These are phyloP conservation scores for Dicycla oo DNA, from an alignment of 2,888 invertebrate genomes.

Conservation along the genomic window DNA sequence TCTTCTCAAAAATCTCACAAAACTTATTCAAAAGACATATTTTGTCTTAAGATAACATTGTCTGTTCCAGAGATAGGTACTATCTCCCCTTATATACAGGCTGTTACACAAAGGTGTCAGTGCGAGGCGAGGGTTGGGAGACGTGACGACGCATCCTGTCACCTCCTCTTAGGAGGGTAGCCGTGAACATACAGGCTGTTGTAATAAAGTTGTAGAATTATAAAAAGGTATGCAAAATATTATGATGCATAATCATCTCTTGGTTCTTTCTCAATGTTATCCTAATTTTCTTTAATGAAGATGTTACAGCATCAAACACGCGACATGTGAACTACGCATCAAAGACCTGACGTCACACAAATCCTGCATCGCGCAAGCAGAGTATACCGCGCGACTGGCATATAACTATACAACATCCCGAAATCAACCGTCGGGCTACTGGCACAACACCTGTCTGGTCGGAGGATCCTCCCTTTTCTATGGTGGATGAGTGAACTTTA, in stretches of 20 bases:
- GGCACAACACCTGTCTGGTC: too few species aligned
- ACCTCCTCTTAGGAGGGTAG: slow-evolving; percentile 52
- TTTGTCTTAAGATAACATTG: slow-evolving; percentile 47
- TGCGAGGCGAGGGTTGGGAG: slow-evolving; percentile 59
- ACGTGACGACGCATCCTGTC: slow-evolving; percentile 67
- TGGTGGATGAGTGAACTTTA: too few species aligned
- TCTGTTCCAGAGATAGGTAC: slow-evolving; percentile 49
- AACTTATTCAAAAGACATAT: slow-evolving; percentile 28
- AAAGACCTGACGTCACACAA: too few species aligned
- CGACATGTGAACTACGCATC: too few species aligned
- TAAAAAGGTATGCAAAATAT: too few species aligned
- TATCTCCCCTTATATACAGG: slow-evolving; percentile 65
- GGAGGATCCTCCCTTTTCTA: too few species aligned
- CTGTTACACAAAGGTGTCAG: slow-evolving; percentile 58
- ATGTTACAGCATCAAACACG: too few species aligned
- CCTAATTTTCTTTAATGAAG: neutral
- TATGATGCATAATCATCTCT: too few species aligned
- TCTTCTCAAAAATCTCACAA: slow-evolving; percentile 20
- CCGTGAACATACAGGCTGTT: slow-evolving; percentile 41
- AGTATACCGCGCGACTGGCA: too few species aligned
- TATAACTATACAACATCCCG: too few species aligned
- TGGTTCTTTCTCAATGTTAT: neutral
- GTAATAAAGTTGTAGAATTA: neutral
- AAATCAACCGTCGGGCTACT: too few species aligned
- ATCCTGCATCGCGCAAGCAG: too few species aligned